Conservation (phyloP, 2,888 invertebrate species). For the Priocnemis perturbator region DNA sequence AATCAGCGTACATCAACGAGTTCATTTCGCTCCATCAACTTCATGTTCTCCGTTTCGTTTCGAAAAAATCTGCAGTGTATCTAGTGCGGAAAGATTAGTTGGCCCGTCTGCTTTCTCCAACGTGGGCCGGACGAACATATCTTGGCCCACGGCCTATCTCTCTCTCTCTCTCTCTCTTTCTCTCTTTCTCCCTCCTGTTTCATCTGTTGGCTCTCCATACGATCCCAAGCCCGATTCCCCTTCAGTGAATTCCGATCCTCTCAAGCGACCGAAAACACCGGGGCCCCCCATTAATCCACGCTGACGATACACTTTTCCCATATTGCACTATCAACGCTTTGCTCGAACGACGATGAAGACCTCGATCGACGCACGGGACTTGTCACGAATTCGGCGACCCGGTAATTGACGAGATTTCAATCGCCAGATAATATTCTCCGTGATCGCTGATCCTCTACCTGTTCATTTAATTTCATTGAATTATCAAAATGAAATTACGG, state of each 20-base stretch:
- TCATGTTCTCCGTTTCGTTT: constrained; percentile 44
- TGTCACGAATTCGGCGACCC: constrained; percentile 10
- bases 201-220: constrained; percentile 15
- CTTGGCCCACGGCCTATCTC: constrained; percentile 20
- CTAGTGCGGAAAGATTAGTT: constrained; percentile 65
- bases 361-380: background rate
- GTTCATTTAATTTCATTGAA: no score
- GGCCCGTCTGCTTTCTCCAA: constrained; percentile 27
- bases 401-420: background rate
- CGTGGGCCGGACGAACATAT: constrained; percentile 17
- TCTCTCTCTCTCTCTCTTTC: constrained; percentile 24
- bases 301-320: constrained; percentile 55
- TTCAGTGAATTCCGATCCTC: constrained; percentile 9
- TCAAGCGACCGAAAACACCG: constrained; percentile 31
- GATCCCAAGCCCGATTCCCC: background rate
- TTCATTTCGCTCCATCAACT: constrained; percentile 63
- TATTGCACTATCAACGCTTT: constrained; percentile 49
- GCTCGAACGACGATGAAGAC: constrained; percentile 4
- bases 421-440: no score
- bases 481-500: no score
- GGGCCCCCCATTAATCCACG: constrained; percentile 54
- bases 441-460: no score
- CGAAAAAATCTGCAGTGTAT: constrained; percentile 51
- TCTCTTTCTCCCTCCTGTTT: constrained; percentile 27
- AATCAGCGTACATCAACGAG: constrained; percentile 58